Conservation (phyloP, 2,888 invertebrate species). For the Mystacides longicornis region DNA sequence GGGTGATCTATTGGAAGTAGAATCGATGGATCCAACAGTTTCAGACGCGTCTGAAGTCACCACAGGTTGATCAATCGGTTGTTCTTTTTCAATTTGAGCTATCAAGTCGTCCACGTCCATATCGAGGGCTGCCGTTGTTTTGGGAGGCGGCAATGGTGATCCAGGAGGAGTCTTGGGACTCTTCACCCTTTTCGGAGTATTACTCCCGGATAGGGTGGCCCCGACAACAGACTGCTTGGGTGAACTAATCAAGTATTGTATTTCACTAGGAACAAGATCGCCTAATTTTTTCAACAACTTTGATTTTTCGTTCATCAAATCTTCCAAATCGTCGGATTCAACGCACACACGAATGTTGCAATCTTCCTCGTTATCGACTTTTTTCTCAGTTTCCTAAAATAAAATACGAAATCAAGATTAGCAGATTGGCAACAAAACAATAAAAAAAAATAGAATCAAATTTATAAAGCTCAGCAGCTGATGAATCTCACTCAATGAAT, state of each 20-base stretch:
- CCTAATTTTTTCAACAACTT: conserved; percentile 47
- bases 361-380: background rate
- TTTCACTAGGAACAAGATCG: conserved; percentile 45
- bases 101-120: conserved; percentile 25
- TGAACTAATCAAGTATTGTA: conserved; percentile 39
- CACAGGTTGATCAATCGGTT: conserved; percentile 22
- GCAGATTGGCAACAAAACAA: background rate
- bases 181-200: conserved; percentile 12
- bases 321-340: conserved; percentile 31
- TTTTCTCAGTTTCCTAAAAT: conserved; percentile 3
- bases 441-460: background rate
- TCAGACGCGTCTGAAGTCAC: conserved; percentile 16
- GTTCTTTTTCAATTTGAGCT: conserved; percentile 25
- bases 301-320: conserved; percentile 42
- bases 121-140: conserved; percentile 19
- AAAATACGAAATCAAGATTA: background rate
- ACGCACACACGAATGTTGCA: conserved; percentile 3
- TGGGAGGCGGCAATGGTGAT: conserved; percentile 9
- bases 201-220: conserved; percentile 10
- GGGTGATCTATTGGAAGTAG: conserved; percentile 13
- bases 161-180: conserved; percentile 11
- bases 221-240: conserved; percentile 5
- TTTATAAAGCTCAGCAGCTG: conserved; percentile 16
- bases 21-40: conserved; percentile 16
- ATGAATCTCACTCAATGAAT: conserved; percentile 21